phyloP scores from a whole-genome alignment of 2,113 vertebrate species.

The Amphiprion percula region DNA sequence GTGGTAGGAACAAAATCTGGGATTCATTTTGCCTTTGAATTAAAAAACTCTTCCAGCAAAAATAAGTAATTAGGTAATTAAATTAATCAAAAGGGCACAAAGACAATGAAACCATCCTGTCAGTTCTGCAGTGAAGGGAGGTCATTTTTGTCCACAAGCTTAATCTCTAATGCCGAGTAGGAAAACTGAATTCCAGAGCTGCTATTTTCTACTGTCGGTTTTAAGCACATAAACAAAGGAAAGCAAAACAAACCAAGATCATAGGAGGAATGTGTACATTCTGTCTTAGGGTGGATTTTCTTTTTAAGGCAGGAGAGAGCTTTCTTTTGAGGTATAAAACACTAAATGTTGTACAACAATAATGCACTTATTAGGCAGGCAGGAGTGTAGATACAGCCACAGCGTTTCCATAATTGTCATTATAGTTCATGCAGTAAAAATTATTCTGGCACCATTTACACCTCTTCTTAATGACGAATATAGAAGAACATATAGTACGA shows the following conservation, averaged over 20 bases:
- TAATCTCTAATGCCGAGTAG: neutral
- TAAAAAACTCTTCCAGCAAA: slow-evolving; percentile 1
- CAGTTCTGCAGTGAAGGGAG: no score
- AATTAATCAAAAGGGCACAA: no score
- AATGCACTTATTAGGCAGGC: slow-evolving; percentile 85
- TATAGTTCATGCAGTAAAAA: slow-evolving; percentile 55
- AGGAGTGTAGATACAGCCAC: slow-evolving; percentile 45
- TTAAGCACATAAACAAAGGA: neutral
- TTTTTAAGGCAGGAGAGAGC: slow-evolving; percentile 71
- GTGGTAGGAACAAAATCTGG: neutral
- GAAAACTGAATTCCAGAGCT: neutral
- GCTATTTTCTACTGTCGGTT: neutral
- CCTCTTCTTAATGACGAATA: slow-evolving; percentile 60
- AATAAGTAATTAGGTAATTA: neutral
- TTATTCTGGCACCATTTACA: slow-evolving; percentile 51
- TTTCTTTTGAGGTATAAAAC: slow-evolving; percentile 75
- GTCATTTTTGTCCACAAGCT: neutral
- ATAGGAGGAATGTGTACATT: slow-evolving; percentile 13
- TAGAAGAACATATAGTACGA: no score
- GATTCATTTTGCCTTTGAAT: neutral
- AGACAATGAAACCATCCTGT: no score
- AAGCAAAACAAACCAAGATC: slow-evolving; percentile 14
- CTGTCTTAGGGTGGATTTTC: slow-evolving; percentile 61
- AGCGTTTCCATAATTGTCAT: slow-evolving; percentile 25
- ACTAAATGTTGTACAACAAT: slow-evolving; percentile 76